These are phyloP conservation scores for Beroe ovata DNA, from an alignment of 37 sponge, comb jelly and placozoan species.

Conservation along the genomic window DNA sequence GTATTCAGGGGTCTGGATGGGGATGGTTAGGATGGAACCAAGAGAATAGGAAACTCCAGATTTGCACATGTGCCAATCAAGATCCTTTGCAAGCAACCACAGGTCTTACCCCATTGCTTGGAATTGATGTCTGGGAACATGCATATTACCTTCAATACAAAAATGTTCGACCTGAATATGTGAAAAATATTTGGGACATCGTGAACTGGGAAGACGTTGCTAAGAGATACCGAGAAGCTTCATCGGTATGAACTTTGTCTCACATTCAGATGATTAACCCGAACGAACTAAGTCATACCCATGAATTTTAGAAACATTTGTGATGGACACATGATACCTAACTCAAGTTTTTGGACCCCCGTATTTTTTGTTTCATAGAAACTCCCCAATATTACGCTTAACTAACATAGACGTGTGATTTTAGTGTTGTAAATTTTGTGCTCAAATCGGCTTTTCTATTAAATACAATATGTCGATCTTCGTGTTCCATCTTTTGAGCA, in stretches of 20 bases:
- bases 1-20: slow-evolving; percentile 96
- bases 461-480: no score
- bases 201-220: slow-evolving; percentile 87
- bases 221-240: slow-evolving; percentile 53
- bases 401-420: no score
- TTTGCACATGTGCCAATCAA: slow-evolving; percentile 87
- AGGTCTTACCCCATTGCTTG: slow-evolving; percentile 89
- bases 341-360: background rate
- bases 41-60: slow-evolving; percentile 70
- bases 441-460: no score
- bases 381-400: no score
- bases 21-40: slow-evolving; percentile 92
- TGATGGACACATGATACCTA: background rate
- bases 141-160: slow-evolving; percentile 96
- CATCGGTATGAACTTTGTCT: no score
- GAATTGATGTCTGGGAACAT: slow-evolving; percentile 97
- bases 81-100: slow-evolving; percentile 88
- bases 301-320: background rate
- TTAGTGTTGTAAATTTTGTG: no score
- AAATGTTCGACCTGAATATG: slow-evolving; percentile 88
- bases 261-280: background rate
- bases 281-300: background rate
- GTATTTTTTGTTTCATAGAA: no score
- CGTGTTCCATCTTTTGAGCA: no score
- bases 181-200: slow-evolving; percentile 87